Base-by-base conservation (phyloP, 2,797 vertebrate genomes). In the Cirrhinus molitorella region DNA sequence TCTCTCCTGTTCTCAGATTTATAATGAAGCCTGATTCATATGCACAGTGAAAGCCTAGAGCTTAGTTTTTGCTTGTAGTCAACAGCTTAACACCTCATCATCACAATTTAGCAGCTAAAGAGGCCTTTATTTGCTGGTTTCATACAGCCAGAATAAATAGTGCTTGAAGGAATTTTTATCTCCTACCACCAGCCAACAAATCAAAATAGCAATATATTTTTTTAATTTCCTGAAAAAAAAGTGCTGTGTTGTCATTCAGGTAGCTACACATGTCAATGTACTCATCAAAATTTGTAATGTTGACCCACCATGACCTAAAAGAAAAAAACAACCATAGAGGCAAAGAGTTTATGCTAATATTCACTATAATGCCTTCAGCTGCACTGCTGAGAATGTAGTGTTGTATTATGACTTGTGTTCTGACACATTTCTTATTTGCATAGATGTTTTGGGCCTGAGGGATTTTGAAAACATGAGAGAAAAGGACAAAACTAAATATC, bases 21-120 rank as follows among this genome's bases (percentile, higher is more conserved):
- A 57, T 57, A 57, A 57, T n/a, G 11, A 57, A 55, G 51, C 19
- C 31, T 40, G 53, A 59, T 76, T 76, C 14, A 59, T 40, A 75
- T 75, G 31, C 73, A 34, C 31, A 45, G 67, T 70, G 67, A 57
- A 57, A 72, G 47, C 70, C 45, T 72, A 11, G 0, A 51, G 47
- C 25, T 72, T 72, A 65, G 17, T 31, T 65, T n/a, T 23, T 59
- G 23, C 59, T 61, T 67, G 31, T 23, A 45, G 21, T 45, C 67
- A 70, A 13, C 67, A 70, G 11, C 40, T 43, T 13, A 13, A 70
- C 40, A 45, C 67, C 37, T 70, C 59, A 63, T 70, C 59, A 63
- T 28, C 25, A 63, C 59, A 28, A 63, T 61, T 16, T 25, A 25
- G 1, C 57, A 61, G 28, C n/a, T 61, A 14, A 28, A 47, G 43